Base-by-base conservation (phyloP, 2,888 invertebrate genomes). In the Ornithoptera priamus region DNA sequence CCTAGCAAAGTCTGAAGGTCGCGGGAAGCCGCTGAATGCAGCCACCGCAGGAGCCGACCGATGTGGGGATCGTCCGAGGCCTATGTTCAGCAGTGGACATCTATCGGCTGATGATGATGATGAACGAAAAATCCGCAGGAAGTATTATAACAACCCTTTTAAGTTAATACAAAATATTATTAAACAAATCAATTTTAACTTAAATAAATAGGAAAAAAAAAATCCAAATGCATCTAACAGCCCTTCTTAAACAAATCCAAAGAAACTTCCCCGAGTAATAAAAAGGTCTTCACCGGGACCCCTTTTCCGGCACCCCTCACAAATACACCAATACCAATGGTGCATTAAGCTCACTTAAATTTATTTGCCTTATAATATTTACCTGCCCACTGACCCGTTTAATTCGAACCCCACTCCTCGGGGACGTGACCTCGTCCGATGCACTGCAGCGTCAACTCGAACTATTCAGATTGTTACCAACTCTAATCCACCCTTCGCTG, bases 291-390 rank as follows among this genome's bases (percentile, higher is more conserved):
- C 42, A 62, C 69, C 66, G 39, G 36, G 66, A 62, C 70, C 76
- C 78, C 76, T 74, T 73, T 67, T 72, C 72, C 70, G 71, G 59
- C 75, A 75, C 80, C 80, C 80, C 77, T 72, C 68, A 72, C 70
- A 79, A 73, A 77, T 82, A 82, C 82, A 84, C 84, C 87, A 88
- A 87, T 87, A 88, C 85, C 90, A 89, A 88, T 87, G 89, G 84
- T 83, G 89, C 89, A 90, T 90, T 85, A 86, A 88, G 88, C 83
- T 85, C 86, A 85, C 84, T 85, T 84, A 82, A 91, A 89, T 90
- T 89, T 90, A 90, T 91, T 90, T 90, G 84, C 85, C 80, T 87
- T 84, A 85, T 87, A 86, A 87, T 90, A 89, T 91, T 90, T 91
- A 91, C 90, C 87, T 90, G 92, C 83, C 86, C 86, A 87, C 76